Conservation (phyloP, 2,113 vertebrate species). For the Meles meles region DNA sequence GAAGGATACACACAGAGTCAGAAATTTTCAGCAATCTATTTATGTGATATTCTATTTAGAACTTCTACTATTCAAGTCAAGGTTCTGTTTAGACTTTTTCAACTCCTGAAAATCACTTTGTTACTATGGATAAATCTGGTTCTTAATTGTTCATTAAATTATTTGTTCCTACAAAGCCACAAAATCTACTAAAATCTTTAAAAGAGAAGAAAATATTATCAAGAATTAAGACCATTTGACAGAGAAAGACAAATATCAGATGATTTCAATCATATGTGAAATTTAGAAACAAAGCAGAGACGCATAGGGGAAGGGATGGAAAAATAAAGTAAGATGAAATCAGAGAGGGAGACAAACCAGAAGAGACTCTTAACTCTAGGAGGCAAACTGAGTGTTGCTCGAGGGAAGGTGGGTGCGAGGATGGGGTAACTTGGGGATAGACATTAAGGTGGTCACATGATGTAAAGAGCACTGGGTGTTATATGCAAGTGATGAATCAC, state of each 20-base stretch:
- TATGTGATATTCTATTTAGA: slow-evolving; percentile 47
- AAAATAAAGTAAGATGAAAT: neutral
- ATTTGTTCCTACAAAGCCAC: neutral
- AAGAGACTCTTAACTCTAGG: neutral
- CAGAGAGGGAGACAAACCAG: neutral
- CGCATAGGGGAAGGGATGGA: neutral
- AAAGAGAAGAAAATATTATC: neutral
- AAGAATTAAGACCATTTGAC: neutral
- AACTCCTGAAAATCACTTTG: slow-evolving; percentile 46
- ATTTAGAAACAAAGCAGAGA: neutral
- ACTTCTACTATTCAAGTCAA: slow-evolving; percentile 44
- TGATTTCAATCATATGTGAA: neutral
- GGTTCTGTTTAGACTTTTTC: slow-evolving; percentile 42
- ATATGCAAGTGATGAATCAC: neutral
- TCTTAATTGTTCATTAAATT: slow-evolving; percentile 15
- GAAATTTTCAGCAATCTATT: slow-evolving; percentile 56
- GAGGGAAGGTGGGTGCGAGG: neutral
- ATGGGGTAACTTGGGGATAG: neutral
- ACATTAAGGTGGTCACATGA: neutral
- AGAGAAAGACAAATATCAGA: neutral
- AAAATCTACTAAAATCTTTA: neutral
- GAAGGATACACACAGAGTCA: slow-evolving; percentile 13
- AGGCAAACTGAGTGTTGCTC: neutral
- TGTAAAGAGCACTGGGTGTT: neutral
- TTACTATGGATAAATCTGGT: slow-evolving; percentile 51